phyloP scores from a whole-genome alignment of 2,888 invertebrate species.

The Hyles lineata region DNA sequence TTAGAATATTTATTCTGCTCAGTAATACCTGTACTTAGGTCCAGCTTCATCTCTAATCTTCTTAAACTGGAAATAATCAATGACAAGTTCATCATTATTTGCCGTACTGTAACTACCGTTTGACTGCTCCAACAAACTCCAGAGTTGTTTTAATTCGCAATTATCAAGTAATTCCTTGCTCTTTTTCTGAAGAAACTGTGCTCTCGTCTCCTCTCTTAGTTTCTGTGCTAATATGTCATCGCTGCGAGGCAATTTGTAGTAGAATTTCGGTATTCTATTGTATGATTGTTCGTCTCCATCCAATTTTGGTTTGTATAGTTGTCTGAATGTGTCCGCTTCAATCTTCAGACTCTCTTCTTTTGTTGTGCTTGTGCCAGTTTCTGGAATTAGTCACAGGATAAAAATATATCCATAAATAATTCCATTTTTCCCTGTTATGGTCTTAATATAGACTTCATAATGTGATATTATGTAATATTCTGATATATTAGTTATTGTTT shows the following conservation, averaged over 20 bases:
- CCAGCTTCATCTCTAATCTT: slow-evolving; percentile 91
- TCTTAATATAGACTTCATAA: no score
- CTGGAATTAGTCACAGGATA: slow-evolving; percentile 46
- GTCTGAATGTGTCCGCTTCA: slow-evolving; percentile 84
- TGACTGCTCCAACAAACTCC: slow-evolving; percentile 92
- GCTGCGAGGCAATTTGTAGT: slow-evolving; percentile 90
- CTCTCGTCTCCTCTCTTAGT: slow-evolving; percentile 94
- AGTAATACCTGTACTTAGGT: slow-evolving; percentile 89
- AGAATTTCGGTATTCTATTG: slow-evolving; percentile 90
- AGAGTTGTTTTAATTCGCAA: slow-evolving; percentile 93
- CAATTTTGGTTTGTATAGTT: slow-evolving; percentile 81
- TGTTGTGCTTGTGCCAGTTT: slow-evolving; percentile 68
- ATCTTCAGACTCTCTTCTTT: slow-evolving; percentile 76
- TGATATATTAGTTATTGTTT: no score
- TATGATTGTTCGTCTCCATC: slow-evolving; percentile 80
- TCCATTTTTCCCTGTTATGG: no score
- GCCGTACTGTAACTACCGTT: slow-evolving; percentile 89
- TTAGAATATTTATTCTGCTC: no score
- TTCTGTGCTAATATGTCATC: slow-evolving; percentile 92
- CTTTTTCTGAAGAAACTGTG: slow-evolving; percentile 93
- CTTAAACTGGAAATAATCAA: slow-evolving; percentile 93
- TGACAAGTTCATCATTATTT: slow-evolving; percentile 90
- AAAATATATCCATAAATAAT: no score
- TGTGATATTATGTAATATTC: no score
- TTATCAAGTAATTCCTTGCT: slow-evolving; percentile 94